A percentile compares a stretch with the other conserved stretches of the same genome.
Evolutionary conservation across 2,113 vertebrate species (phyloP).

Genomic region (Entelurus aequoreus): DNA sequence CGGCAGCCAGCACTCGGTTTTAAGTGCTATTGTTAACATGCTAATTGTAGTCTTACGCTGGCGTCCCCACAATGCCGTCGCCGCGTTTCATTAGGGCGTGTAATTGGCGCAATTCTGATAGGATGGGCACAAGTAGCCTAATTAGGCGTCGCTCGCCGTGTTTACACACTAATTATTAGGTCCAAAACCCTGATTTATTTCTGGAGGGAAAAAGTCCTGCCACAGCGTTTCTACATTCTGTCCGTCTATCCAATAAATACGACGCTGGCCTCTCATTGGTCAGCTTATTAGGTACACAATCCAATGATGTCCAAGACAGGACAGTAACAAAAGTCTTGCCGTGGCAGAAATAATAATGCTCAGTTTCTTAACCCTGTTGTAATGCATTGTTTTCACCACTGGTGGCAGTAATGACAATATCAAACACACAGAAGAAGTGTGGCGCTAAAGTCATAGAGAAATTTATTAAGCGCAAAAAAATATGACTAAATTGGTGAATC

Average conservation of each 20-base stretch:
- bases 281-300: not conserved
- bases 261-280: not conserved
- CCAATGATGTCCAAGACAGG: too few relatives aligned
- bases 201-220: conserved; percentile 57
- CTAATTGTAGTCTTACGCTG: conserved; percentile 75
- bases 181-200: conserved; percentile 70
- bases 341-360: too few relatives aligned
- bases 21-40: conserved; percentile 78
- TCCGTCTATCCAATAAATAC: conserved; percentile 1
- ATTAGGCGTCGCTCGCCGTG: conserved; percentile 73
- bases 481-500: too few relatives aligned
- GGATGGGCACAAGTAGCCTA: conserved; percentile 77
- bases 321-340: too few relatives aligned
- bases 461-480: too few relatives aligned
- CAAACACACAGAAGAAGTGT: too few relatives aligned
- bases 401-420: too few relatives aligned
- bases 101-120: conserved; percentile 81
- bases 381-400: too few relatives aligned
- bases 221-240: conserved; percentile 43
- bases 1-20: conserved; percentile 74
- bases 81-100: conserved; percentile 78
- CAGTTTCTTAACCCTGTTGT: too few relatives aligned
- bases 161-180: conserved; percentile 76
- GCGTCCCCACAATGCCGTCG: conserved; percentile 69
- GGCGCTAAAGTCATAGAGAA: too few relatives aligned